Percentiles rank a stretch among this genome's conserved stretches.
phyloP scores from a whole-genome alignment of 2,113 vertebrate species.

The Gymnogyps californianus region DNA sequence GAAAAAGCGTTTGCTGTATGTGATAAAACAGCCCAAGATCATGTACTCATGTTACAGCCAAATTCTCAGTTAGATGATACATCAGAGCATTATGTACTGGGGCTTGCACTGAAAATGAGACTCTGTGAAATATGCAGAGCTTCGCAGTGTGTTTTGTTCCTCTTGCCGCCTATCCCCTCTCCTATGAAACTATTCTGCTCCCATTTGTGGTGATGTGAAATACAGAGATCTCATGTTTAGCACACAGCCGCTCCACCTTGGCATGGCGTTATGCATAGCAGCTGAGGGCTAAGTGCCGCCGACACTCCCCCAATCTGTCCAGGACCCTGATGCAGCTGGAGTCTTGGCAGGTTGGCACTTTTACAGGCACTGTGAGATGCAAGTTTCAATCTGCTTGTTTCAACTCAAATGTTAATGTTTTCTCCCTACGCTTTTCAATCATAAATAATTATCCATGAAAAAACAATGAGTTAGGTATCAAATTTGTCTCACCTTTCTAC shows the following conservation, averaged over 20 bases:
- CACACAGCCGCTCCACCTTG: neutral
- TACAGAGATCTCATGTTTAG: neutral
- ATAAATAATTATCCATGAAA: conserved; percentile 15
- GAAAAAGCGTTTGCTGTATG: neutral
- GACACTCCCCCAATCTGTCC: conserved; percentile 58
- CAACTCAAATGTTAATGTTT: neutral
- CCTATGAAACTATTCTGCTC: neutral
- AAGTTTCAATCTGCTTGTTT: neutral
- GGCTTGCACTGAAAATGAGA: neutral
- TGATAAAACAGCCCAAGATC: neutral
- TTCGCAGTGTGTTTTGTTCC: neutral
- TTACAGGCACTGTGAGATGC: neutral
- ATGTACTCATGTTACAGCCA: neutral
- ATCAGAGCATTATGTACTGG: neutral
- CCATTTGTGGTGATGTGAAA: neutral
- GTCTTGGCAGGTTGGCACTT: neutral
- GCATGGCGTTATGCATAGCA: neutral
- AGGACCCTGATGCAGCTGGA: neutral
- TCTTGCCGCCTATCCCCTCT: neutral
- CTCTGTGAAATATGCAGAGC: neutral
- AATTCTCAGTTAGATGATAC: neutral
- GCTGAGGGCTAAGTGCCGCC: conserved; percentile 3
- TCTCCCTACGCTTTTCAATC: neutral
- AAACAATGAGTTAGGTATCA: neutral
- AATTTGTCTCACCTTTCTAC: neutral